phyloP scores from a whole-genome alignment of 2,797 vertebrate genomes.

The Sebastes aleutianus region DNA sequence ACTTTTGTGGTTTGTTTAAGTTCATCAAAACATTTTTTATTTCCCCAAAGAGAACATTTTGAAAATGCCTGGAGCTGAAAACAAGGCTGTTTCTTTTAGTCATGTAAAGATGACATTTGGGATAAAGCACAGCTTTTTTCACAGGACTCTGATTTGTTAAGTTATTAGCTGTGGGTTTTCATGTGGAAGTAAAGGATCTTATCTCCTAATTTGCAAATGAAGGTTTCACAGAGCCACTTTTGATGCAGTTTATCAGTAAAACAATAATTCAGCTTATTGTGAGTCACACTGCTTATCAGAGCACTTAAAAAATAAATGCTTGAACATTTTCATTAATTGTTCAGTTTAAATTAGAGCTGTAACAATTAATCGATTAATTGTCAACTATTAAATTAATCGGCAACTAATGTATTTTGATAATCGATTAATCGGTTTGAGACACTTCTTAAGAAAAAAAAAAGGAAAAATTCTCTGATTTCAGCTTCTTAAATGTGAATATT shows the following conservation, averaged over 20 bases:
- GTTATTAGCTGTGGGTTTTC: neutral
- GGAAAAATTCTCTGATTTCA: no score
- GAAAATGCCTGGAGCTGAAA: neutral
- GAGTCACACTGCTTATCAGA: neutral
- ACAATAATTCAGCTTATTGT: neutral
- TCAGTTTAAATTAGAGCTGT: neutral
- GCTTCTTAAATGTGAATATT: no score
- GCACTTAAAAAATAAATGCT: neutral
- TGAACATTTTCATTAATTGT: neutral
- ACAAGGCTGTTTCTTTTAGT: neutral
- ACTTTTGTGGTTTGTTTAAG: neutral
- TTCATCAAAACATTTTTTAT: neutral
- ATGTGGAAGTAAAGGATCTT: neutral
- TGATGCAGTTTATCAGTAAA: neutral
- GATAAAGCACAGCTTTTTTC: neutral
- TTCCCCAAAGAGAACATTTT: neutral
- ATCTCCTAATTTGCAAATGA: neutral
- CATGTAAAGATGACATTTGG: neutral
- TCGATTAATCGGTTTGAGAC: no score
- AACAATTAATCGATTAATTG: no score
- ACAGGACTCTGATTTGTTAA: neutral
- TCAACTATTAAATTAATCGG: no score
- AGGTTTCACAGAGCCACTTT: neutral
- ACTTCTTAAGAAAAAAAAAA: no score
- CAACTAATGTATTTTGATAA: no score